A percentile compares a stretch with the other conserved stretches of the same genome.
phyloP scores from a whole-genome alignment of 2,797 vertebrate species.

The Eulemur mongoz region DNA sequence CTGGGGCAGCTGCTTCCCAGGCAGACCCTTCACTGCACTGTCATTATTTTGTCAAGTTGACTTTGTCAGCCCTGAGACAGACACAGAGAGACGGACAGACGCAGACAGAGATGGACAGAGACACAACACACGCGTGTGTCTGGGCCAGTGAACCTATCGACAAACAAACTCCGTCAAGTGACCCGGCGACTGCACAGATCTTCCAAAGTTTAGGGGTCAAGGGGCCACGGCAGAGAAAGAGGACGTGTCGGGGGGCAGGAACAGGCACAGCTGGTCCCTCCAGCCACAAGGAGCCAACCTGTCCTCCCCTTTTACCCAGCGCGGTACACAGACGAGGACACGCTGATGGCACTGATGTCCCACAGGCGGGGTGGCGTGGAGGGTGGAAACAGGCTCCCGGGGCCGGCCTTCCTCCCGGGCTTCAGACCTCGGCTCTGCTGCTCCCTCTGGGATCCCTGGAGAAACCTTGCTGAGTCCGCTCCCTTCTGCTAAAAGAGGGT shows the following conservation, averaged over 20 bases:
- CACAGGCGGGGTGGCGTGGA: accelerated
- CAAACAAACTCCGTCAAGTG: neutral
- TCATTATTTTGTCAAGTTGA: neutral
- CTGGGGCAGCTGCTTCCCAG: neutral
- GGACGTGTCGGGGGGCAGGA: neutral
- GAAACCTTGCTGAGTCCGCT: neutral
- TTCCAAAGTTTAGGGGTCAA: neutral
- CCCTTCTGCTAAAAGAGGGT: neutral
- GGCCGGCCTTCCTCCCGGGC: neutral
- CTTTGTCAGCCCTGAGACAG: neutral
- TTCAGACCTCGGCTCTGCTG: neutral
- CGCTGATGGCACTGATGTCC: accelerated
- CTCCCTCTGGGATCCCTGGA: neutral
- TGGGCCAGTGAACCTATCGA: neutral
- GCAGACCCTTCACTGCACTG: neutral
- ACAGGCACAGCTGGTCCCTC: neutral
- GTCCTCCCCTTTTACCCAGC: neutral
- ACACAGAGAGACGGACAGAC: neutral
- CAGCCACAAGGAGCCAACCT: neutral
- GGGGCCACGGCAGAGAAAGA: neutral
- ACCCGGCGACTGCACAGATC: neutral
- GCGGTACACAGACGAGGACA: neutral
- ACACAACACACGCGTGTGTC: neutral
- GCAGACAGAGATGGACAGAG: neutral
- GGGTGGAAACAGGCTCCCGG: neutral